These are phyloP conservation scores for Leontocebus nigricollis DNA, from an alignment of 2,797 vertebrate species.

Conservation along the genomic window DNA sequence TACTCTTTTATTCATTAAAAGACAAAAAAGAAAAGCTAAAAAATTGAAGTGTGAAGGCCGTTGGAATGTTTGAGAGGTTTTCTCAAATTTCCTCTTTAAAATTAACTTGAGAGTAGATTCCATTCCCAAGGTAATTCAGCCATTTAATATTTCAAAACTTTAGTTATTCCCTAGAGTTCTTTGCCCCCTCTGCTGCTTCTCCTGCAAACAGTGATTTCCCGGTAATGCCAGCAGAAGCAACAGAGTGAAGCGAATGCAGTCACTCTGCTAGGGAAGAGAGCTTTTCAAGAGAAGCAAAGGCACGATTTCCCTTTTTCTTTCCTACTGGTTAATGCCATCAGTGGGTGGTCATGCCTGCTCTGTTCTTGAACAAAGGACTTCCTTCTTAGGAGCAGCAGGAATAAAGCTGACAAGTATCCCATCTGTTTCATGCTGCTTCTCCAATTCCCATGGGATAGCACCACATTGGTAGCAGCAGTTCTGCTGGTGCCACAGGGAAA, in stretches of 20 bases:
- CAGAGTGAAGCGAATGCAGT: not conserved
- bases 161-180: not conserved
- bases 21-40: not conserved
- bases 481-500: not conserved
- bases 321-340: not conserved
- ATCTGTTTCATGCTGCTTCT: slow-evolving; percentile 37
- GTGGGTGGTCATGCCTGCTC: slow-evolving; percentile 59
- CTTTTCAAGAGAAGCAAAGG: not conserved
- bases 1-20: not conserved
- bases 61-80: not conserved
- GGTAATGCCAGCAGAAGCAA: not conserved
- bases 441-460: not conserved
- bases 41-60: not conserved
- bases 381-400: slow-evolving; percentile 34
- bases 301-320: not conserved
- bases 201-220: not conserved
- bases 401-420: slow-evolving; percentile 27
- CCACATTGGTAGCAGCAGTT: not conserved
- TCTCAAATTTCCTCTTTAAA: not conserved
- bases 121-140: not conserved
- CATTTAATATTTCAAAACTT: not conserved
- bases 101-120: not conserved
- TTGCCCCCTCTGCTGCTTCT: not conserved
- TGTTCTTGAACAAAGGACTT: slow-evolving; percentile 57
- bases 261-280: not conserved